These are phyloP conservation scores for Drosophila tristis DNA, from an alignment of 1,140 invertebrate genomes.

Conservation along the genomic window DNA sequence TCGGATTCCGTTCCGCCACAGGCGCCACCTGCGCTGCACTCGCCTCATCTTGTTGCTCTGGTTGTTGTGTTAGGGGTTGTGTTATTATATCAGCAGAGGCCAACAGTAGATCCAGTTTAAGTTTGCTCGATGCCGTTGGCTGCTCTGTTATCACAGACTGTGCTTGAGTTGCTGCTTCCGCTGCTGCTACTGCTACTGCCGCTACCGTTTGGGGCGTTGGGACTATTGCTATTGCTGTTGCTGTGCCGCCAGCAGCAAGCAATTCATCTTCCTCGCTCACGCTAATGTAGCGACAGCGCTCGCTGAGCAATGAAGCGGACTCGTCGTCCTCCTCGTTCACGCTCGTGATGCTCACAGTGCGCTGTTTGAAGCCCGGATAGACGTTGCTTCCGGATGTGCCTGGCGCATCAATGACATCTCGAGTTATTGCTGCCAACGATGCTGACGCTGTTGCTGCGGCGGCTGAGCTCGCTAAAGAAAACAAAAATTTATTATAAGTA, in stretches of 20 bases:
- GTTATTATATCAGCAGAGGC: slow-evolving; percentile 77
- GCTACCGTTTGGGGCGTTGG: slow-evolving; percentile 13
- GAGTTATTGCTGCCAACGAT: slow-evolving; percentile 13
- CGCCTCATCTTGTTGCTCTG: slow-evolving; percentile 17
- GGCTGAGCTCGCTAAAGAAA: slow-evolving; percentile 32
- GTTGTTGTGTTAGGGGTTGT: slow-evolving; percentile 64
- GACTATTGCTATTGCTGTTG: slow-evolving; percentile 13
- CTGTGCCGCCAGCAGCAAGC: slow-evolving; percentile 41
- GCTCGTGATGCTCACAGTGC: slow-evolving; percentile 76
- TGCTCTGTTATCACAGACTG: slow-evolving; percentile 84
- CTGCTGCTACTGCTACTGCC: slow-evolving; percentile 3
- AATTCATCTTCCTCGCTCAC: slow-evolving; percentile 79
- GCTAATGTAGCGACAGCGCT: slow-evolving; percentile 79
- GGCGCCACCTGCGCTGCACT: slow-evolving; percentile 19
- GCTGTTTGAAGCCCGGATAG: slow-evolving; percentile 71
- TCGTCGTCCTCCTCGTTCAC: slow-evolving; percentile 81
- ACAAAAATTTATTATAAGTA: not conserved
- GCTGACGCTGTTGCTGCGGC: slow-evolving; percentile 5
- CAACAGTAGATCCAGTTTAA: slow-evolving; percentile 79
- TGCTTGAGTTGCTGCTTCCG: slow-evolving; percentile 68
- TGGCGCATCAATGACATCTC: slow-evolving; percentile 52
- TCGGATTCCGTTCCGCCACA: slow-evolving; percentile 27
- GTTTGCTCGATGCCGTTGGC: slow-evolving; percentile 80
- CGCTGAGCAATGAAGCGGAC: slow-evolving; percentile 65
- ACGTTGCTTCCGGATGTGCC: slow-evolving; percentile 32